Evolutionary conservation across 2,797 vertebrate species (phyloP).

Genomic region (Eurystomus glaucurus): DNA sequence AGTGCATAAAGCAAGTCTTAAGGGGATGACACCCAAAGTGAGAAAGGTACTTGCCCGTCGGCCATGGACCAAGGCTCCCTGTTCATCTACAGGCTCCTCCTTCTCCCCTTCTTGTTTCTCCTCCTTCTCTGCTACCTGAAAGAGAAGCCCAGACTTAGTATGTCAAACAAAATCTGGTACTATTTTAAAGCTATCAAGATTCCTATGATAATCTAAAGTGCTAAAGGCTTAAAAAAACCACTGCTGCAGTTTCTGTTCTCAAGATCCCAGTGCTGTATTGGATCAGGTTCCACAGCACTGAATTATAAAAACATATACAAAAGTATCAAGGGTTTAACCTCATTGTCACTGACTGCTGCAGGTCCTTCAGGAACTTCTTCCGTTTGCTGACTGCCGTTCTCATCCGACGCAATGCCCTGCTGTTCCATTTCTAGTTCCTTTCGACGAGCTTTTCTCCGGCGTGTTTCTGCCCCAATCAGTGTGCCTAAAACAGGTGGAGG

Average conservation of each 20-base stretch:
- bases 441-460: constrained; percentile 92
- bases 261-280: background rate
- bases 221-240: background rate
- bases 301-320: background rate
- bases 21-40: background rate
- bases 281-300: background rate
- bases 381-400: constrained; percentile 84
- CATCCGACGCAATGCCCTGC: constrained; percentile 80
- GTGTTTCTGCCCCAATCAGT: constrained; percentile 92
- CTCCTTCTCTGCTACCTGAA: constrained; percentile 86
- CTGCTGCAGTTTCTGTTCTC: background rate
- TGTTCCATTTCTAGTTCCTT: constrained; percentile 91
- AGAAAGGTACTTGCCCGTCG: constrained; percentile 86
- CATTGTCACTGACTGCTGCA: constrained; percentile 85
- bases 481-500: constrained; percentile 86
- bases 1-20: background rate
- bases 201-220: background rate
- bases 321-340: constrained; percentile 83
- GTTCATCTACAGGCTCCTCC: constrained; percentile 88
- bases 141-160: constrained; percentile 22
- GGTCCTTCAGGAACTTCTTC: constrained; percentile 87
- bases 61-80: constrained; percentile 82
- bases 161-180: background rate
- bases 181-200: background rate
- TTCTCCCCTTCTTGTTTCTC: constrained; percentile 91